phyloP scores from a whole-genome alignment of 2,797 vertebrate species.

The Catamblyrhynchus diadema region DNA sequence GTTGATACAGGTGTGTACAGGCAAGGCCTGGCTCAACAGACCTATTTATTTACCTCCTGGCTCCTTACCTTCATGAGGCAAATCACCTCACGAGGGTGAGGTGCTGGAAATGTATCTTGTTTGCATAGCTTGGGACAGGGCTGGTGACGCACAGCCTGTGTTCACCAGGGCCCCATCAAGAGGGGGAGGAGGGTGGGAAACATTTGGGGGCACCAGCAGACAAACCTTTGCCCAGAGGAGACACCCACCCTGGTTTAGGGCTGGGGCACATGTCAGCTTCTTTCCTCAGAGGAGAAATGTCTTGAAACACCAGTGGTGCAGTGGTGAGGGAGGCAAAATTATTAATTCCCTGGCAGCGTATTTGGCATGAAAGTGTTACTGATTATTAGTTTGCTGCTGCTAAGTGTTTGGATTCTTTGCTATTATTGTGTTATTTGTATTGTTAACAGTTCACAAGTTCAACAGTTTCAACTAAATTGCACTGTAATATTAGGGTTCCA shows the following conservation, averaged over 20 bases:
- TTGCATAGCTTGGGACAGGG: background rate
- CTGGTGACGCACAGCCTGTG: background rate
- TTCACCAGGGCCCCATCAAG: background rate
- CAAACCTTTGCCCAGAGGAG: background rate
- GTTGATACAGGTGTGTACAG: conserved; percentile 78
- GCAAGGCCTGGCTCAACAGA: conserved; percentile 21
- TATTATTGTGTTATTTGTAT: conserved; percentile 33
- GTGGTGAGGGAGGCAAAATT: background rate
- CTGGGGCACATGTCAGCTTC: background rate
- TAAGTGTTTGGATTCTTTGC: conserved; percentile 39
- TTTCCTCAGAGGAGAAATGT: background rate
- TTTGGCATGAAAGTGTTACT: conserved; percentile 31
- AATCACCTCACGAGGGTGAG: background rate
- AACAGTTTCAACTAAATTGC: conserved; percentile 38
- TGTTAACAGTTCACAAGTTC: conserved; percentile 56
- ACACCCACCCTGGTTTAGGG: fast-evolving
- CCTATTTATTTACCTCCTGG: conserved; percentile 51
- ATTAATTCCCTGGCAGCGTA: conserved; percentile 26
- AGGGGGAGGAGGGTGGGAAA: background rate
- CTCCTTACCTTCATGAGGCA: background rate
- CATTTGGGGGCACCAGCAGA: background rate
- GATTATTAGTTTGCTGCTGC: conserved; percentile 44
- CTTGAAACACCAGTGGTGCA: background rate
- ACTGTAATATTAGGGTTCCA: conserved; percentile 43
- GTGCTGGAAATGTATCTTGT: conserved; percentile 8